phyloP scores from a whole-genome alignment of 2,797 vertebrate genomes.

The Enteromius anoplus region DNA sequence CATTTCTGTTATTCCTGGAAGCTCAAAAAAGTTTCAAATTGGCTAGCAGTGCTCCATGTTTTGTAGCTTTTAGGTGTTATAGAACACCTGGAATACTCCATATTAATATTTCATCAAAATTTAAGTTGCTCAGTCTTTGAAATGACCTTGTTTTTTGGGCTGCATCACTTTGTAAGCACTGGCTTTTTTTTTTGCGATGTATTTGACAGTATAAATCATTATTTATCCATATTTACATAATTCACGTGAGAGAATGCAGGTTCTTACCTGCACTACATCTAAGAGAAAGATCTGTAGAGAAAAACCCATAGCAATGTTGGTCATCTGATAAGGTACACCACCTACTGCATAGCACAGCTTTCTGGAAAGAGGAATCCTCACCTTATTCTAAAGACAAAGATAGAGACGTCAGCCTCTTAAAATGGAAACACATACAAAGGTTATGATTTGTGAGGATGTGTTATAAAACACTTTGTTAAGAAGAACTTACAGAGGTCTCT shows the following conservation, averaged over 20 bases:
- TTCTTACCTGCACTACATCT: conserved; percentile 76
- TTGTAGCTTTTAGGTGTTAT: not conserved
- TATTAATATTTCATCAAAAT: not conserved
- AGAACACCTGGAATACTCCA: not conserved
- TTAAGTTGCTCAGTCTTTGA: not conserved
- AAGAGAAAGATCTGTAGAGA: conserved; percentile 81
- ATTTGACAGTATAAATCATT: not conserved
- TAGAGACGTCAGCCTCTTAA: not conserved
- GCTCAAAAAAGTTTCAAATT: not conserved
- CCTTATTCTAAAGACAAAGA: conserved; percentile 14
- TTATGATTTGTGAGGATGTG: no score
- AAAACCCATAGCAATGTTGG: conserved; percentile 65
- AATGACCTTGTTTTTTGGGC: not conserved
- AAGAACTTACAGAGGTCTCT: not conserved
- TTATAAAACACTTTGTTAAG: not conserved
- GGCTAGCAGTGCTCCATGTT: not conserved
- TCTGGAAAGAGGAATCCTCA: conserved; percentile 67
- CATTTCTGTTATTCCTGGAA: not conserved
- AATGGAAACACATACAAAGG: not conserved
- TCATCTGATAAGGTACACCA: conserved; percentile 76
- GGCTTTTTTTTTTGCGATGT: not conserved
- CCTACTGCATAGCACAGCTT: conserved; percentile 78
- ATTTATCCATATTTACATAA: not conserved
- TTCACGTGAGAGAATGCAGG: not conserved
- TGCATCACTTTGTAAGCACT: no score